A percentile compares a stretch with the other conserved stretches of the same genome.
Conservation (phyloP, 2,888 invertebrate genomes). For the Diaperis boleti region DNA sequence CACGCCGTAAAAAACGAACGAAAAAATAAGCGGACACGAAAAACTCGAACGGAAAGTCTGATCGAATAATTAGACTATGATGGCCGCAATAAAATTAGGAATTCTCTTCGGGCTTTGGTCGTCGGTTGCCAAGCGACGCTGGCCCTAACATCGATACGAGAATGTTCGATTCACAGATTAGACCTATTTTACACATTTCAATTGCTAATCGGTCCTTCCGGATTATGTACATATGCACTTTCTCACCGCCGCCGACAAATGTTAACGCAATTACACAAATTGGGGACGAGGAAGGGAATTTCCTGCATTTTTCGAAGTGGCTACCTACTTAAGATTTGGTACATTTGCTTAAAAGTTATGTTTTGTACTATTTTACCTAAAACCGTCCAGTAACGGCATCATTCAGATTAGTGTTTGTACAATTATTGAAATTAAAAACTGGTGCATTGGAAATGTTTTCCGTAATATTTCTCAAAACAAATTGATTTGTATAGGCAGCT, state of each 20-base stretch:
- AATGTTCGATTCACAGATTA: slow-evolving; percentile 61
- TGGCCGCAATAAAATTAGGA: slow-evolving; percentile 41
- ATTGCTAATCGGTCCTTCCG: slow-evolving; percentile 60
- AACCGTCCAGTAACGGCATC: too few relatives aligned
- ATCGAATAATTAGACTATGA: slow-evolving; percentile 34
- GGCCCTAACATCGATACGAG: slow-evolving; percentile 58
- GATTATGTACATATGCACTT: slow-evolving; percentile 49
- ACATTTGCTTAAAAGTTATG: too few relatives aligned
- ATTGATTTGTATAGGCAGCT: too few relatives aligned
- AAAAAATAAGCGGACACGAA: background rate
- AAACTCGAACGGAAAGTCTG: slow-evolving; percentile 11
- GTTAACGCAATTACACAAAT: slow-evolving; percentile 38
- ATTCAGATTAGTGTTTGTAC: too few relatives aligned
- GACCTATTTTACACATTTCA: slow-evolving; percentile 63
- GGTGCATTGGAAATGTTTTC: too few relatives aligned
- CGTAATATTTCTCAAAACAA: too few relatives aligned
- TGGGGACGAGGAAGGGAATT: slow-evolving; percentile 3
- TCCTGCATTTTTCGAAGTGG: background rate
- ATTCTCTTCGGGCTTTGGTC: slow-evolving; percentile 54
- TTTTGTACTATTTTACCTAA: too few relatives aligned
- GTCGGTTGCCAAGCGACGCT: slow-evolving; percentile 61
- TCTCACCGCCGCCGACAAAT: slow-evolving; percentile 37
- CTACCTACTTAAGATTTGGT: too few relatives aligned
- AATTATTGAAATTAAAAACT: too few relatives aligned
- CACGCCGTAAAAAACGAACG: background rate